A percentile compares a stretch with the other conserved stretches of the same genome.
These are phyloP conservation scores for Emys orbicularis DNA, from an alignment of 2,797 vertebrate species.

Conservation along the genomic window DNA sequence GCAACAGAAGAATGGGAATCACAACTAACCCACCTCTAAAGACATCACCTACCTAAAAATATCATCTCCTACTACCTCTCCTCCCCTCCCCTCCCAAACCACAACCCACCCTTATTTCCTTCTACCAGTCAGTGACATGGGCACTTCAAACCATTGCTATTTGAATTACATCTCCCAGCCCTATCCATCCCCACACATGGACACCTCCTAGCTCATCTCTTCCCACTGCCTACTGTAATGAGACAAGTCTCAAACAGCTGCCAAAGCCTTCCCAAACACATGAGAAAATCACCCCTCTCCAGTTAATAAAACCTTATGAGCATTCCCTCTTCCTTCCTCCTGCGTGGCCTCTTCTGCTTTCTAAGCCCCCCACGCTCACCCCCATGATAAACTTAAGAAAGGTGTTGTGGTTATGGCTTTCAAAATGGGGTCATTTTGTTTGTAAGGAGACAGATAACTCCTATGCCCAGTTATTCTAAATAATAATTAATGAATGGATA, in stretches of 20 bases:
- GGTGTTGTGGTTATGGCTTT: not conserved
- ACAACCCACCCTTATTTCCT: no score
- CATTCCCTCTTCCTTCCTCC: not conserved
- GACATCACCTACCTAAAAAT: not conserved
- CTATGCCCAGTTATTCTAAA: not conserved
- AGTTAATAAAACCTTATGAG: not conserved
- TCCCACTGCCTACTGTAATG: not conserved
- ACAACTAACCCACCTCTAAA: not conserved
- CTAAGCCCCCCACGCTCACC: not conserved
- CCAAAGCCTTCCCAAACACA: not conserved
- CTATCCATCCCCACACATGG: not conserved
- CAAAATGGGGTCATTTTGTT: not conserved
- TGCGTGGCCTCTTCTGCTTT: fast-evolving
- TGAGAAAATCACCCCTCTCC: not conserved
- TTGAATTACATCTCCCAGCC: not conserved
- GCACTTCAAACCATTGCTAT: not conserved
- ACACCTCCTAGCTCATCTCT: not conserved
- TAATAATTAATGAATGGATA: not conserved
- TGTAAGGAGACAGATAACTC: not conserved
- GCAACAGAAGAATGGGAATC: not conserved
- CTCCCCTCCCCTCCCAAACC: not conserved
- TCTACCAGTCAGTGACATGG: not conserved
- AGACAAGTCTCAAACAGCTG: not conserved
- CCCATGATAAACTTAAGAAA: not conserved
- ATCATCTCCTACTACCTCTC: not conserved